Evolutionary conservation across 2,888 invertebrate species (phyloP), one percentile per base, ranked within the genome.

Genomic region (Meiosimyza platycephala): DNA sequence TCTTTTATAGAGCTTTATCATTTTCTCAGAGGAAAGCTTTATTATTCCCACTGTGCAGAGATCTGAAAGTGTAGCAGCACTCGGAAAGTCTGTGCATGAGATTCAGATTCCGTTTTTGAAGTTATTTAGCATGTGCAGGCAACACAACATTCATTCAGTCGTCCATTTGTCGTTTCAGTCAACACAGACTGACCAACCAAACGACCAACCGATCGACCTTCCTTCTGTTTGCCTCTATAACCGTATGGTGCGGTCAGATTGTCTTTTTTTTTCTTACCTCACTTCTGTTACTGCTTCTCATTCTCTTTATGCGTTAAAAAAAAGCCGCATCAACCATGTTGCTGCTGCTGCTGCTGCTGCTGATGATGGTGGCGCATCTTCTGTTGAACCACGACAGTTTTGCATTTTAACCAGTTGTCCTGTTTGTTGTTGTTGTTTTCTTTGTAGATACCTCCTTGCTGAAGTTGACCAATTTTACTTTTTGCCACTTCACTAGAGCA

Each of bases 71-170:
- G 40, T 51, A 51, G 50, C 51, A 40, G 51, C 50, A 64, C 64
- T 51, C 18, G 60, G 28, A 57, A 16, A 57, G 57, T 13, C 57
- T 57, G 22, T 57, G 57, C 18, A 12, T 57, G 57, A 51, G 69
- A 33, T 54, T 62, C 63, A 18, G 62, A 28, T 18, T 33, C 18
- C 54, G 62, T 51, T 22, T 15, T 28, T 40, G 63, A 47, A 70
- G 47, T 70, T 70, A 70, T 63, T 70, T 70, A 70, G 70, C 63
- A 70, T 70, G 63, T 70, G 70, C 63, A 51, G 60, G 68, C 68
- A 59, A 67, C 57, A 9, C 40, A 40, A 40, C 40, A 40, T 40
- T 40, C 40, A 40, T 52, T 52, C 65, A 22, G 65, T 22, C 28
- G 57, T 57, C 48, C 28, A 50, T 50, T 59, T 51, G 68, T 59